Conservation (phyloP, 2,797 vertebrate genomes). For the Cercopithecus diana region DNA sequence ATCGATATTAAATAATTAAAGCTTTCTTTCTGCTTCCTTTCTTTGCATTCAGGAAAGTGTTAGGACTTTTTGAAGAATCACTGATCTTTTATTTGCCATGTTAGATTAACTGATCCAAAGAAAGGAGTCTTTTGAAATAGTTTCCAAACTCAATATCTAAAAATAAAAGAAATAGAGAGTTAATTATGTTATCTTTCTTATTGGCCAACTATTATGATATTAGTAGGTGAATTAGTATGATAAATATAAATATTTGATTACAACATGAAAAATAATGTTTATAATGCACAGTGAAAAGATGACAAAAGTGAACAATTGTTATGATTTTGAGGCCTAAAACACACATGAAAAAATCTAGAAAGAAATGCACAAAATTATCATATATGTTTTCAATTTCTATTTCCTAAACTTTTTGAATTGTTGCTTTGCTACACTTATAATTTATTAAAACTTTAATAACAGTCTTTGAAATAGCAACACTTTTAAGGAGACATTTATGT, state of each 20-base stretch:
- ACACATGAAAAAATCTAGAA: not conserved
- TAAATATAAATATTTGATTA: constrained; percentile 1
- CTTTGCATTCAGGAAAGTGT: not conserved
- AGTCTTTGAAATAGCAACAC: not conserved
- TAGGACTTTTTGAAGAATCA: not conserved
- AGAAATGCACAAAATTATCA: not conserved
- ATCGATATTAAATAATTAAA: not conserved
- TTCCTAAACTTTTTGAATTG: not conserved
- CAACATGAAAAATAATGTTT: not conserved
- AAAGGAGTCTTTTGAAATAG: not conserved
- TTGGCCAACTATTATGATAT: not conserved
- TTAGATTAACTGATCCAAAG: not conserved
- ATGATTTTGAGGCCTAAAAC: not conserved
- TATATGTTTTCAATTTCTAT: not conserved
- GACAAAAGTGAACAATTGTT: not conserved
- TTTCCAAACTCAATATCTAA: not conserved
- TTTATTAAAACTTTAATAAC: not conserved
- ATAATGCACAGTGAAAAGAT: not conserved
- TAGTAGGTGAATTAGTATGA: not conserved
- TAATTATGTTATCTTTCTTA: not conserved
- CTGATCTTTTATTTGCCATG: not conserved
- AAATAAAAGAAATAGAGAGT: not conserved
- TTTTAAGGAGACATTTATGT: not conserved
- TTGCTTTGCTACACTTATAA: not conserved
- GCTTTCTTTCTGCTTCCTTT: not conserved